A percentile compares a stretch with the other conserved stretches of the same genome.
phyloP scores from a whole-genome alignment of 1,140 invertebrate genomes.

The Aphelenchoides fujianensis region DNA sequence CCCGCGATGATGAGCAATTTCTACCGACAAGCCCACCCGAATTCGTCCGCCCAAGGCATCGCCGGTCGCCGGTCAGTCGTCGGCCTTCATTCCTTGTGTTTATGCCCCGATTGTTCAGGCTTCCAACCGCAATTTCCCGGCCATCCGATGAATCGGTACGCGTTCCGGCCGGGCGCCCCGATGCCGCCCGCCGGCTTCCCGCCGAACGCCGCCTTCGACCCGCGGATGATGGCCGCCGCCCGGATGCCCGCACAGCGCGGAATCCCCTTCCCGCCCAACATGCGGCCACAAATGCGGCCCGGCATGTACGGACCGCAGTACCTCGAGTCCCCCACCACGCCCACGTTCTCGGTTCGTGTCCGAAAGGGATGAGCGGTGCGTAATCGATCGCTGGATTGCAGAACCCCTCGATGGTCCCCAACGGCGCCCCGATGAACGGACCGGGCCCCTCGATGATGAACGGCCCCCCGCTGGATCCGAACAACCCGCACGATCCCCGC shows the following conservation, averaged over 20 bases:
- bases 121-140: conserved; percentile 6
- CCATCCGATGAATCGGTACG: not conserved
- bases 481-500: not conserved
- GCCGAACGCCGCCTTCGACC: not conserved
- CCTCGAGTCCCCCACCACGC: conserved; percentile 2
- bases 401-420: not conserved
- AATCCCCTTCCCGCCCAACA: not conserved
- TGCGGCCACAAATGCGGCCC: not conserved
- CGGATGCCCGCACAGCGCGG: not conserved
- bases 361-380: not conserved
- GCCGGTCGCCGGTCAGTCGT: conserved; percentile 7
- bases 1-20: conserved; percentile 13
- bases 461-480: not conserved
- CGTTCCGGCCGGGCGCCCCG: not conserved
- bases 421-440: conserved; percentile 1
- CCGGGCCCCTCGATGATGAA: conserved; percentile 3
- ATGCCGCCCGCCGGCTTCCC: not conserved
- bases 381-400: not conserved
- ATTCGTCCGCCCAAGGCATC: conserved; percentile 10
- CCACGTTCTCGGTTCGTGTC: conserved; percentile 9
- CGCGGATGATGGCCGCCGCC: not conserved
- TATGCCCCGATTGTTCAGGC: not conserved
- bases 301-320: not conserved
- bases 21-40: not conserved
- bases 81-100: not conserved